Evolutionary conservation across 92 coral and sea anemone genomes (phyloP).

Genomic region (Actinostola sp.): DNA sequence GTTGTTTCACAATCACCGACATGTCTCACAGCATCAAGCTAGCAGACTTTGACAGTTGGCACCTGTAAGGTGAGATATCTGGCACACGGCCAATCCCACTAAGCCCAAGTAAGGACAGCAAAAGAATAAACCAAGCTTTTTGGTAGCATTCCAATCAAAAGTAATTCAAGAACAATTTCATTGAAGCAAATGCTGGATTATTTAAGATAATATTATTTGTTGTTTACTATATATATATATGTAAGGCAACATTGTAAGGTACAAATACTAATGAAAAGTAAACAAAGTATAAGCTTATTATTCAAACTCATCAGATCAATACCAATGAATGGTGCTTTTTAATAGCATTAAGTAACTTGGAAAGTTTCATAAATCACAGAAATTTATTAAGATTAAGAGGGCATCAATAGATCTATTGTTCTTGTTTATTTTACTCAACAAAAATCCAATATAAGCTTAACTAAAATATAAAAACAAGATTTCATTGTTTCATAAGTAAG

Average conservation of each 20-base stretch:
- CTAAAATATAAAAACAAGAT: too few species aligned
- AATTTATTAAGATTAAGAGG: not conserved
- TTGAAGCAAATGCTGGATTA: not conserved
- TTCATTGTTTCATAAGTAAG: constrained; percentile 18
- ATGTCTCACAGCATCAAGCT: constrained; percentile 53
- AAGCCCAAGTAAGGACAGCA: not conserved
- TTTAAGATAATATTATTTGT: not conserved
- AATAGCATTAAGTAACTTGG: not conserved
- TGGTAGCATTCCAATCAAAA: not conserved
- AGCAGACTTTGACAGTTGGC: constrained; percentile 22
- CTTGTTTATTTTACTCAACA: constrained; percentile 21
- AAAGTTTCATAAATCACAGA: constrained; percentile 9
- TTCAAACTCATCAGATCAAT: too few species aligned
- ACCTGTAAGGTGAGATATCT: too few species aligned
- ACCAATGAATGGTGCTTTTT: too few species aligned
- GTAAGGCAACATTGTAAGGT: not conserved
- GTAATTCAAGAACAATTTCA: not conserved
- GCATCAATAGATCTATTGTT: not conserved
- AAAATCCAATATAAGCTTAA: not conserved
- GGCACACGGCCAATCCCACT: too few species aligned
- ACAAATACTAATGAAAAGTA: not conserved
- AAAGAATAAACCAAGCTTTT: not conserved
- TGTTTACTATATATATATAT: too few species aligned
- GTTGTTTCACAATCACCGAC: constrained; percentile 41
- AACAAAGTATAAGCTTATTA: not conserved